Percentiles rank a stretch among this genome's conserved stretches.
These are phyloP conservation scores for Lymantria dispar DNA, from an alignment of 2,888 invertebrate genomes.

Conservation along the genomic window DNA sequence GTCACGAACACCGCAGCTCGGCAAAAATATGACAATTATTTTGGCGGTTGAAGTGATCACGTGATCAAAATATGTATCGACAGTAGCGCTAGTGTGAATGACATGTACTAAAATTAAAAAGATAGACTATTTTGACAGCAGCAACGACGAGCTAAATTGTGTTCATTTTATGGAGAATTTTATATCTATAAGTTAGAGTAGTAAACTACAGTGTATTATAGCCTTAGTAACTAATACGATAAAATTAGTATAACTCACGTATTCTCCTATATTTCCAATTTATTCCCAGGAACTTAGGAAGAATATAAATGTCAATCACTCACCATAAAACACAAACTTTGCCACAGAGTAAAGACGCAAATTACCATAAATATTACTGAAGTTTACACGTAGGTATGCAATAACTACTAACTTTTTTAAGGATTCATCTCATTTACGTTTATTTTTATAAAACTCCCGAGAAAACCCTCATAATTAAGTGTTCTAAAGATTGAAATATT, in stretches of 20 bases:
- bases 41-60: conserved; percentile 78
- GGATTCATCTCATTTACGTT: too few species aligned
- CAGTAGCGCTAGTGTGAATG: conserved; percentile 38
- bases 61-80: conserved; percentile 67
- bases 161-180: neutral
- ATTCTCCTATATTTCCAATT: neutral
- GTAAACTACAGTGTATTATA: too few species aligned
- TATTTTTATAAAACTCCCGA: too few species aligned
- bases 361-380: too few species aligned
- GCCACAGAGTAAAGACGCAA: neutral
- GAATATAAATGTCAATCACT: conserved; percentile 19
- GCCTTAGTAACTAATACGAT: neutral
- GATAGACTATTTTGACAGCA: conserved; percentile 41
- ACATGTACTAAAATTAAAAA: conserved; percentile 49
- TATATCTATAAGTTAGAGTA: neutral
- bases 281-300: neutral
- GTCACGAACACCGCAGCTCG: conserved; percentile 42
- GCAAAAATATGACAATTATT: conserved; percentile 68
- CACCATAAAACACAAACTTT: conserved; percentile 13
- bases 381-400: too few species aligned
- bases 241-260: neutral
- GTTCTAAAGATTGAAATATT: too few species aligned
- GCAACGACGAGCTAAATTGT: conserved; percentile 25
- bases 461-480: too few species aligned
- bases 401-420: too few species aligned